Base-by-base conservation (phyloP, 2,797 vertebrate species). In the Sebastes kiyomatsui region DNA sequence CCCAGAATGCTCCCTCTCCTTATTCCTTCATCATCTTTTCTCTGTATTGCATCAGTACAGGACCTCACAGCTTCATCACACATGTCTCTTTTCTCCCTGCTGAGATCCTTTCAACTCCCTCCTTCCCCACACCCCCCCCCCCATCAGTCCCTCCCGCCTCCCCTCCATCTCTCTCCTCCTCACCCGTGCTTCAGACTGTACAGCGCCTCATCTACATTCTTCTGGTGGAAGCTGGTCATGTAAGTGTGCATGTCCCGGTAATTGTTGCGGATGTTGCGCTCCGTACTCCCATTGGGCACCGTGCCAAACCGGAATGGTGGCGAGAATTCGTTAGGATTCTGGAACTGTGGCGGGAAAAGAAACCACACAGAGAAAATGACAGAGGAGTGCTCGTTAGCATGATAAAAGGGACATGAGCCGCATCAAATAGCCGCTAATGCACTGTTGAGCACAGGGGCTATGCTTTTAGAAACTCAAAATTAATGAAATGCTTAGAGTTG, bases 221-320 rank as follows among this genome's bases (percentile, higher is more conserved):
- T 98, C 96, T 99, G 99, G 93, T 99, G 99, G 96, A 98, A 99
- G 95, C 98, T 99, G 85, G 98, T 98, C 99, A 99, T 99, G 94
- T 99, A 99, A 92, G 96, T 91, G 89, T 99, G 99, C 99, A 99
- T 99, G 93, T 99, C 98, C 88, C 96, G 96, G 91, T 99, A 99
- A 95, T 99, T 99, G 96, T 99, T 99, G 91, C 99, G 97, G 91
- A 99, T 99, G 92, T 99, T 99, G 90, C 99, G 97, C 87, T 99
- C 99, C 8, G 99, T 99, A 92, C 99, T 99, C 88, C 99, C 99
- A 22, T 99, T 99, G 87, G 99, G 99, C 83, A 99, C 99, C 0
- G 99, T 99, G 83, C 99, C 99, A 0, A 99, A 99, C 73, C 99
- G 98, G 93, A 99, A 99, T 12, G 99, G 98, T 8, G 98, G 99